These are phyloP conservation scores for Macrosoma leucophasiata DNA, from an alignment of 2,888 invertebrate species.

Conservation along the genomic window DNA sequence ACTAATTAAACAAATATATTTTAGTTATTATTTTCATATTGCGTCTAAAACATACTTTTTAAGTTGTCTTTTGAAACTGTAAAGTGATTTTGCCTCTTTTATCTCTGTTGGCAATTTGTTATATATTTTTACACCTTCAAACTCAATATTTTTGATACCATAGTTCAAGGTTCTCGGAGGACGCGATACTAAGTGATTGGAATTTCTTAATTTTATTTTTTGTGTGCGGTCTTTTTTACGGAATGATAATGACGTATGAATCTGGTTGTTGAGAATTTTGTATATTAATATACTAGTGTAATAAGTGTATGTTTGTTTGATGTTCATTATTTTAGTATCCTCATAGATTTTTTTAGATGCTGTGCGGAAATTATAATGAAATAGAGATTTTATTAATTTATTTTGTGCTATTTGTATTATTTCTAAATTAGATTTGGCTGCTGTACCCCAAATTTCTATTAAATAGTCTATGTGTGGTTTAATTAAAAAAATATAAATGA, in stretches of 20 bases:
- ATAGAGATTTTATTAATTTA: slow-evolving; percentile 7
- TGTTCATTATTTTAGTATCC: slow-evolving; percentile 9
- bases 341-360: slow-evolving; percentile 6
- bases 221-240: slow-evolving; percentile 8
- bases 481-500: slow-evolving; percentile 18
- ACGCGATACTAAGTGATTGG: slow-evolving; percentile 3
- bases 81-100: slow-evolving; percentile 1
- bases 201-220: slow-evolving; percentile 8
- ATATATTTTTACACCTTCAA: not conserved
- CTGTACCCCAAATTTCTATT: slow-evolving; percentile 8
- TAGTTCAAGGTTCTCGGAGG: slow-evolving; percentile 2
- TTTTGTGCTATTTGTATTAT: slow-evolving; percentile 8
- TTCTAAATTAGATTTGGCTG: slow-evolving; percentile 5
- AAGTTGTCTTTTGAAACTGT: slow-evolving; percentile 1
- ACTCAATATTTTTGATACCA: slow-evolving; percentile 1
- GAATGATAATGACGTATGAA: slow-evolving; percentile 7
- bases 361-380: slow-evolving; percentile 7
- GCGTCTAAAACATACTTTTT: too few relatives aligned
- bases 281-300: slow-evolving; percentile 11
- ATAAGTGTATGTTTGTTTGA: slow-evolving; percentile 11
- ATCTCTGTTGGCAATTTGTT: not conserved
- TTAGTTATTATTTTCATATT: too few relatives aligned
- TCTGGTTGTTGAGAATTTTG: slow-evolving; percentile 15
- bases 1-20: too few relatives aligned
- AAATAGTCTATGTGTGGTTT: slow-evolving; percentile 22